Evolutionary conservation across 92 coral and sea anemone species (phyloP), one percentile per base, ranked within the genome.

Genomic region (Galaxea fascicularis): DNA sequence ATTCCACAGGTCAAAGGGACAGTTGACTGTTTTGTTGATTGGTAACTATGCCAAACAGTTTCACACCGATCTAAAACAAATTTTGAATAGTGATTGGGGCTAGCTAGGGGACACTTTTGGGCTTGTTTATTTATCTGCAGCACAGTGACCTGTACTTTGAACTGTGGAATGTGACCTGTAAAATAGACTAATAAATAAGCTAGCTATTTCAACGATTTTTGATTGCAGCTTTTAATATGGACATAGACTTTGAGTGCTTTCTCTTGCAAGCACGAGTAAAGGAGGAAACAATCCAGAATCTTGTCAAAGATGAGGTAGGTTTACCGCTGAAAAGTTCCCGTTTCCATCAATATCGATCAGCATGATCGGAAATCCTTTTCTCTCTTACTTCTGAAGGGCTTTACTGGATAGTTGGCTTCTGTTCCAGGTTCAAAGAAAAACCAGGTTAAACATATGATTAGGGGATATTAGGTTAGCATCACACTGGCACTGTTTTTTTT

Each of bases 21-120:
- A 29, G 70, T 24, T 64, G 30, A 64, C 70, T 64, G 39, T 64
- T 64, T 64, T 64, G 39, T 64, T 27, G 70, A 64, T 64, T 64
- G 70, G 70, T 64, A 64, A 64, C 70, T 64, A 64, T 27, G 70
- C 70, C 70, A 64, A 64, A 64, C 70, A n/a, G n/a, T n/a, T n/a
- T n/a, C n/a, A n/a, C n/a, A n/a, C n/a, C n/a, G n/a, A n/a, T n/a
- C n/a, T n/a, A 64, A 29, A 64, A 22, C 70, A 64, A 64, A 29
- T 64, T 64, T 64, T 64, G 70, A 14, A 64, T 64, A 64, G 70
- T 64, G 30, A 64, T 64, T 64, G 70, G 70, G 70, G 58, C 58
- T 53, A 53, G 70, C 70, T 64, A 64, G 70, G 70, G 39, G 70
- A 64, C 70, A 24, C 70, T 64, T 64, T 64, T 64, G 70, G 39